Evolutionary conservation across 2,113 vertebrate genomes (phyloP).

Genomic region (Haemorhous mexicanus): DNA sequence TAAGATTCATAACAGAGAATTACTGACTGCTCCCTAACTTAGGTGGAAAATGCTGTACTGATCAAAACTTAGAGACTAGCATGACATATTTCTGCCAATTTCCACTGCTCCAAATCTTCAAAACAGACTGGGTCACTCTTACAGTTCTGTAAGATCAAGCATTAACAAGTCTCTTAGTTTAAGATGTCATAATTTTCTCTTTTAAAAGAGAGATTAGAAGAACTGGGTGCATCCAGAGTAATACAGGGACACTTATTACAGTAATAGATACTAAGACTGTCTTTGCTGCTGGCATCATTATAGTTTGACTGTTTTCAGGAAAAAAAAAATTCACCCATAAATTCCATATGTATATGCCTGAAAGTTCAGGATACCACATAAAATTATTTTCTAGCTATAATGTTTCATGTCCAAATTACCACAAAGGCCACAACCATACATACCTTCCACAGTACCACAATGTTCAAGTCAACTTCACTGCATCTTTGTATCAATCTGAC

Average conservation of each 20-base stretch:
- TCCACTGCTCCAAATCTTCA: neutral
- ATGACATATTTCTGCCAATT: neutral
- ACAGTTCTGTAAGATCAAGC: neutral
- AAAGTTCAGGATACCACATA: neutral
- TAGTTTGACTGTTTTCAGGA: neutral
- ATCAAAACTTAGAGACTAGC: neutral
- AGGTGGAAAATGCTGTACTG: neutral
- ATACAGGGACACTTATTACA: neutral
- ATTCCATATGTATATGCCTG: fast-evolving
- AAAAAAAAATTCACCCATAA: neutral
- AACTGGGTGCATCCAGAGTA: neutral
- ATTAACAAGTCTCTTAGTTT: neutral
- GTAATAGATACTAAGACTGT: neutral
- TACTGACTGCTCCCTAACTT: neutral
- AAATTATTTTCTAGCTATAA: neutral
- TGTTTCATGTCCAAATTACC: neutral
- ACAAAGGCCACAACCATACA: neutral
- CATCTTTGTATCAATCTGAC: constrained; percentile 81
- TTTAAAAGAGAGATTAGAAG: neutral
- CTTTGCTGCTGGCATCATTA: neutral
- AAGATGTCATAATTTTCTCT: neutral
- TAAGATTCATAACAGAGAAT: neutral
- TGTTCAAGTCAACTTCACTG: constrained; percentile 87
- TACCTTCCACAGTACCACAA: constrained; percentile 96
- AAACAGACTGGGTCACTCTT: neutral